Evolutionary conservation across 2,113 vertebrate genomes (phyloP).

Genomic region (Tachysurus vachellii): DNA sequence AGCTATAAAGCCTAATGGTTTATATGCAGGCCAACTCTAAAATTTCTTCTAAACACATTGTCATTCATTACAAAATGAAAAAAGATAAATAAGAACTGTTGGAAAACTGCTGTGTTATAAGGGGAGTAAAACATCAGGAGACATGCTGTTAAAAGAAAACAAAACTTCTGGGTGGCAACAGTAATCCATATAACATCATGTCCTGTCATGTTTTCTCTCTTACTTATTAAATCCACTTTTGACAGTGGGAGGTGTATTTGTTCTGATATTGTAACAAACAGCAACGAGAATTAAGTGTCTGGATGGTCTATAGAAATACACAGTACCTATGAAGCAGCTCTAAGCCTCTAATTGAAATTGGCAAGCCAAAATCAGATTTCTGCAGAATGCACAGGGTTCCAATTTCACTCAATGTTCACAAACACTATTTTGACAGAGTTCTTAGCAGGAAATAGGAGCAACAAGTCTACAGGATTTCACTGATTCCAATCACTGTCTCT

Average conservation of each 20-base stretch:
- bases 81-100: not conserved
- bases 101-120: not conserved
- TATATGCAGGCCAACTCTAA: not conserved
- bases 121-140: not conserved
- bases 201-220: slow-evolving; percentile 18
- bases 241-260: slow-evolving; percentile 24
- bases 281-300: slow-evolving; percentile 22
- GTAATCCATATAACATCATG: not conserved
- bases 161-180: not conserved
- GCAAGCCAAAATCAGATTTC: slow-evolving; percentile 26
- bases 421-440: not conserved
- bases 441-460: slow-evolving; percentile 6
- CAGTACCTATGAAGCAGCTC: not conserved
- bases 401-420: slow-evolving; percentile 17
- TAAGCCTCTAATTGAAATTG: slow-evolving; percentile 31
- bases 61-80: not conserved
- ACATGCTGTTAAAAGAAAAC: slow-evolving; percentile 14
- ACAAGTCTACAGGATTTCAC: slow-evolving; percentile 27
- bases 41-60: not conserved
- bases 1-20: not conserved
- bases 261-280: slow-evolving; percentile 5
- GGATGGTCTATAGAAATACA: not conserved
- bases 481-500: slow-evolving; percentile 16
- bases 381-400: not conserved
- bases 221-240: slow-evolving; percentile 1